These are phyloP conservation scores for Rallus crepitans DNA, from an alignment of 2,797 vertebrate species.

Conservation along the genomic window DNA sequence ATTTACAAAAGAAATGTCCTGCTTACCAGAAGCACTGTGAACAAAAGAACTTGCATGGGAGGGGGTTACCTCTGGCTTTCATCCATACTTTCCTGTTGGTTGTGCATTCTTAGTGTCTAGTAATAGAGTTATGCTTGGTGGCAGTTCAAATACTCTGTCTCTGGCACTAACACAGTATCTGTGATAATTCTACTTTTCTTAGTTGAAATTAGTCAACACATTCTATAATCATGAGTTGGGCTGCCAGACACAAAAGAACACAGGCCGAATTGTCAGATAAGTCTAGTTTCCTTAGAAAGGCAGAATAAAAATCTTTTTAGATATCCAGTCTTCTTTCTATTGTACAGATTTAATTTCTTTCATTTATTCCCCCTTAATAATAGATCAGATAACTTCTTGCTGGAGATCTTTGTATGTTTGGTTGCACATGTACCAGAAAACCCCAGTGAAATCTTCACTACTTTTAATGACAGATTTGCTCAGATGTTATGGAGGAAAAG, in stretches of 20 bases:
- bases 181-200: neutral
- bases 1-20: neutral
- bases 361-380: neutral
- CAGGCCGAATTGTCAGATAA: neutral
- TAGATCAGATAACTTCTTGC: neutral
- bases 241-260: neutral
- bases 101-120: neutral
- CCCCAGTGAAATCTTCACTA: neutral
- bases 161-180: neutral
- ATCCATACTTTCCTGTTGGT: fast-evolving
- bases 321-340: neutral
- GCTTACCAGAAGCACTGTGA: neutral
- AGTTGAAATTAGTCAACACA: neutral
- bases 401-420: neutral
- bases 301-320: neutral
- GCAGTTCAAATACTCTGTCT: neutral
- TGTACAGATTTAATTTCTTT: neutral
- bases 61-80: neutral
- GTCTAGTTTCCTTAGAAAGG: neutral
- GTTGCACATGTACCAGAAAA: neutral
- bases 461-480: neutral
- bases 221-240: neutral
- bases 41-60: neutral
- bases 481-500: neutral
- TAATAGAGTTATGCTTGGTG: neutral